These are phyloP conservation scores for Cyanistes caeruleus DNA, from an alignment of 2,113 vertebrate species.

Conservation along the genomic window DNA sequence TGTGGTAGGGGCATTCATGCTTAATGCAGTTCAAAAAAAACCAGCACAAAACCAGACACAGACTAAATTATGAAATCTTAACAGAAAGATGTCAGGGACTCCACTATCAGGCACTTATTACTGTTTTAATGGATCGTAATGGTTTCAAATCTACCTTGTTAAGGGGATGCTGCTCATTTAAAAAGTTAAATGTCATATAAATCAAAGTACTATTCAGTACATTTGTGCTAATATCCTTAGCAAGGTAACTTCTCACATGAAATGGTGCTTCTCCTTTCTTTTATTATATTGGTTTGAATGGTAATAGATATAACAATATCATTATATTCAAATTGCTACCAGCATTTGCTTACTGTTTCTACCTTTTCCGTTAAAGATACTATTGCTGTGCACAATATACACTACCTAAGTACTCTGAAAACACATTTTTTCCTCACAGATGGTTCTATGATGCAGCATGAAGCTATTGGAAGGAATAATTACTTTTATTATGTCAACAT, in stretches of 20 bases:
- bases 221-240: neutral
- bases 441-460: neutral
- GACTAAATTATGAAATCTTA: constrained; percentile 3
- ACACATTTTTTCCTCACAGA: neutral
- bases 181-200: neutral
- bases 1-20: neutral
- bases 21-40: neutral
- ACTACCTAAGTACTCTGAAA: neutral
- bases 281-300: neutral
- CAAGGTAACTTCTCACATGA: neutral
- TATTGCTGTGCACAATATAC: neutral
- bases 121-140: neutral
- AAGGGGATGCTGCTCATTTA: neutral
- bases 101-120: neutral
- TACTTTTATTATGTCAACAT: neutral
- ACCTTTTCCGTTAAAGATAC: neutral
- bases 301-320: neutral
- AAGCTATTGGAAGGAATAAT: neutral
- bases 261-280: neutral
- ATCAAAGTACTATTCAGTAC: neutral
- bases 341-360: neutral
- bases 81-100: neutral
- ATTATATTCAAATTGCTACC: neutral
- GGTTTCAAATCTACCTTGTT: neutral
- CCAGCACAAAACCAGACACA: neutral